Conservation (phyloP, 2,888 invertebrate species). For the Sepiola atlantica region DNA sequence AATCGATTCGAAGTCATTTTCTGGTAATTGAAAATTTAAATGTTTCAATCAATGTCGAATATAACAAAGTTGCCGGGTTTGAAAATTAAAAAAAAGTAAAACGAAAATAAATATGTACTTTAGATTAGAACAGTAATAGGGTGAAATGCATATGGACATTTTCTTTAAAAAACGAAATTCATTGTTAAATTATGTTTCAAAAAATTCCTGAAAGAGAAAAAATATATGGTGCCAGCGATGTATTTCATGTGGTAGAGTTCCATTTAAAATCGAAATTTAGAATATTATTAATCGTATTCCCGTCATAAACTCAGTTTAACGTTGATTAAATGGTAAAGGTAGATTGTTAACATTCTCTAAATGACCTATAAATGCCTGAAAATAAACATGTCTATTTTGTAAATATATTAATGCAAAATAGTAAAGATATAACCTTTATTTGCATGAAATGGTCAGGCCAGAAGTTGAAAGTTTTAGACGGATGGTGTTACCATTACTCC, state of each 20-base stretch:
- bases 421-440: background rate
- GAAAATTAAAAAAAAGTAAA: background rate
- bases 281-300: no score
- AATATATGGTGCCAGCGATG: background rate
- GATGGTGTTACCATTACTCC: no score
- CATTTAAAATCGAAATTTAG: no score
- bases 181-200: background rate
- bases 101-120: background rate
- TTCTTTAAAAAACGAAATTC: background rate
- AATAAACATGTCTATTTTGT: no score
- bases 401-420: background rate
- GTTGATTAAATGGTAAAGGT: no score
- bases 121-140: background rate
- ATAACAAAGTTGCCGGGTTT: background rate
- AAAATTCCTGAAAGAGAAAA: background rate
- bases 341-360: no score
- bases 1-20: background rate
- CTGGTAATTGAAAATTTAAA: conserved; percentile 32
- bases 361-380: no score
- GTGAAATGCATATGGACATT: background rate
- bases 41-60: background rate
- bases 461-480: no score
- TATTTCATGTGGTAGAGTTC: background rate
- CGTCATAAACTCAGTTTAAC: no score
- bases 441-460: no score